Evolutionary conservation across 2,888 invertebrate genomes (phyloP), one percentile per base, ranked within the genome.

Genomic region (Eulithis prunata): DNA sequence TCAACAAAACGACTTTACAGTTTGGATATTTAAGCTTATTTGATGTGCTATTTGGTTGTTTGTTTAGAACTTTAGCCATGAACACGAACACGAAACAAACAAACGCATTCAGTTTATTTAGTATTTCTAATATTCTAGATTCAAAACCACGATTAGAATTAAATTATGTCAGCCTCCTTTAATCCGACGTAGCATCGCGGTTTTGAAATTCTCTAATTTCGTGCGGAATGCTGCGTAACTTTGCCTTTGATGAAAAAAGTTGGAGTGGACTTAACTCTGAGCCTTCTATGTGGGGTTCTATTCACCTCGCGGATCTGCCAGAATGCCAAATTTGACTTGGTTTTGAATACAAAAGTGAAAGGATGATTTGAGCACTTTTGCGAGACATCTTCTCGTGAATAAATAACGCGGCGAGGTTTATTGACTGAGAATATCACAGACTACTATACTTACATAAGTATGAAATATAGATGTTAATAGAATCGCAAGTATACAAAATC

Each of bases 161-260:
- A 13, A 21, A 41, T 21, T 47, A 55, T 45, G 14, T 46, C n/a
- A 46, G 47, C 57, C 8, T 12, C 12, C 47, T 8, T 47, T 60
- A 13, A 56, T 52, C 53, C 41, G 11, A 21, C 43, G 14, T 56
- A 55, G 21, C 57, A 62, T 46, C 56, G 68, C 62, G 68, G 68
- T 65, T 69, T 64, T 62, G 57, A 54, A 65, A 60, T 69, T 65
- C 59, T 62, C 65, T 65, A 69, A 68, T 68, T 68, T 65, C 57
- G 59, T 65, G 57, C 60, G 65, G 62, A 60, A 54, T 65, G 62
- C 64, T 59, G 57, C 55, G 60, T 64, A 68, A 65, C 65, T 65
- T 65, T n/a, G 52, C 49, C 62, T 67, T 64, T 68, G 68, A 68
- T 68, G 68, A 68, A 68, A 68, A 64, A 68, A 68, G 68, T 68